A percentile compares a stretch with the other conserved stretches of the same genome.
Conservation (phyloP, 2,797 vertebrate genomes). For the Manis crassicaudata region DNA sequence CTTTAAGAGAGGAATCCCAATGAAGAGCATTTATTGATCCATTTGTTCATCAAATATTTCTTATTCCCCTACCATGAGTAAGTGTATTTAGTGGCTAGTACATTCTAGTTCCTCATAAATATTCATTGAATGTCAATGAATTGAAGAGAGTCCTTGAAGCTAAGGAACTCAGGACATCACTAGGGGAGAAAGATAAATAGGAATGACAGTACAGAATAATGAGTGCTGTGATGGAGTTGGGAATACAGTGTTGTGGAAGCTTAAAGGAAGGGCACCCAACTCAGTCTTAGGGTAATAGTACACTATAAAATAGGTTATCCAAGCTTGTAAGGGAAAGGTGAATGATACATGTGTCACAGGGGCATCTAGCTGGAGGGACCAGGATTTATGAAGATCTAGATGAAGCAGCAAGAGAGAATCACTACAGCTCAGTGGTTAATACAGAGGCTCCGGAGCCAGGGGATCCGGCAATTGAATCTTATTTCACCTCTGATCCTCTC, state of each 20-base stretch:
- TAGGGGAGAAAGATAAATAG: not conserved
- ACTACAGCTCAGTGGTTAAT: not conserved
- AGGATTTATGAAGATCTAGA: not conserved
- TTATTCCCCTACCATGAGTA: not conserved
- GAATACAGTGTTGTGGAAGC: not conserved
- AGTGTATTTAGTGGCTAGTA: not conserved
- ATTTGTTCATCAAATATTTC: not conserved
- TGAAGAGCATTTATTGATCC: not conserved
- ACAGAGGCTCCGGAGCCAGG: not conserved
- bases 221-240: not conserved
- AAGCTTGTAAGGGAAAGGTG: not conserved
- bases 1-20: not conserved
- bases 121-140: not conserved
- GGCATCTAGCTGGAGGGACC: not conserved
- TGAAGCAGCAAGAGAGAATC: not conserved
- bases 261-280: not conserved
- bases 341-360: not conserved
- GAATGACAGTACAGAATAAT: not conserved
- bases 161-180: not conserved
- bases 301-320: not conserved
- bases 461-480: accelerated
- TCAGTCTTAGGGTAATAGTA: not conserved
- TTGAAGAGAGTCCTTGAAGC: not conserved
- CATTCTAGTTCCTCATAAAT: not conserved
- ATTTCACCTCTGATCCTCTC: not conserved